Conservation (phyloP, 2,888 invertebrate species). For the Aspidapion aeneum region DNA sequence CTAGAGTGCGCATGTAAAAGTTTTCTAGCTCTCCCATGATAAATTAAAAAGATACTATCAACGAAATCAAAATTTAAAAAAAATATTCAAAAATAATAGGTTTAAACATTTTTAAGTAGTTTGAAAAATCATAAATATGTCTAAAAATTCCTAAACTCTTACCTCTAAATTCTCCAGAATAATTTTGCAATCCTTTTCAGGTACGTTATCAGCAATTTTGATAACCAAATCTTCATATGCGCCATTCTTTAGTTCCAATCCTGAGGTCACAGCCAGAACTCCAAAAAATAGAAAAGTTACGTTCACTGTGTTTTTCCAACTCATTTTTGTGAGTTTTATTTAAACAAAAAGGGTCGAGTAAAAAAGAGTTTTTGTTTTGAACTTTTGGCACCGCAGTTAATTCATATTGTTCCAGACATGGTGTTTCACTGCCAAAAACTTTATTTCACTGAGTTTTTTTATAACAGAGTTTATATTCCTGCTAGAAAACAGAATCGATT, state of each 20-base stretch:
- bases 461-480: neutral
- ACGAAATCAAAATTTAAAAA: too few relatives aligned
- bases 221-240: conserved; percentile 51
- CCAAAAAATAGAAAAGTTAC: neutral
- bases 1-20: too few relatives aligned
- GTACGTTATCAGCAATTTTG: conserved; percentile 47
- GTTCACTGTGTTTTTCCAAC: neutral
- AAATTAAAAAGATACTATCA: too few relatives aligned
- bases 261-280: conserved; percentile 12
- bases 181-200: conserved; percentile 46
- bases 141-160: too few relatives aligned
- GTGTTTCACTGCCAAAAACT: neutral
- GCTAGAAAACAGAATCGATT: neutral
- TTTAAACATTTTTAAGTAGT: too few relatives aligned
- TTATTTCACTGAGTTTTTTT: neutral
- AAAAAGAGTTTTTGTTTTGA: neutral
- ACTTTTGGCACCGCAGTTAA: neutral
- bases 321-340: neutral
- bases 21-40: too few relatives aligned
- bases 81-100: too few relatives aligned
- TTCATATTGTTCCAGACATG: neutral
- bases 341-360: neutral
- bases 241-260: conserved; percentile 44
- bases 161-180: conserved; percentile 51
- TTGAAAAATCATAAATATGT: too few relatives aligned